Conservation (phyloP, 2,797 vertebrate genomes). For the Anguilla marmorata region DNA sequence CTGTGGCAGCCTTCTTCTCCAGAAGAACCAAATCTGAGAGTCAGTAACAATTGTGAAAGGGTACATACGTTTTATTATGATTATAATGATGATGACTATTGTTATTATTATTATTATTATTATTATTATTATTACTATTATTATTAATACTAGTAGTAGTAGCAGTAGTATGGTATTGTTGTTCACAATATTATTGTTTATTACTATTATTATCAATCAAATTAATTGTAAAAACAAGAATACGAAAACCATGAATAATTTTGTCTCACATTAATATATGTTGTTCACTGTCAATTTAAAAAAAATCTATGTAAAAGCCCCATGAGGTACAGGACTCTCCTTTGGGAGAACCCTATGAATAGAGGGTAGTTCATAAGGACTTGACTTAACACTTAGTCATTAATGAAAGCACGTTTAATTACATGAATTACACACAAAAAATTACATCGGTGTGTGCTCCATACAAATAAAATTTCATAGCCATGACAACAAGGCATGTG, state of each 20-base stretch:
- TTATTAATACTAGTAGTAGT: not conserved
- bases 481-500: not conserved
- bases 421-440: not conserved
- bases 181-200: not conserved
- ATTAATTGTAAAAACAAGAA: too few species aligned
- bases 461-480: not conserved
- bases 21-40: constrained; percentile 76
- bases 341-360: not conserved
- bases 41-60: constrained; percentile 14
- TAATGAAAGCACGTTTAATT: not conserved
- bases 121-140: not conserved
- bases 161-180: not conserved
- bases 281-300: not conserved
- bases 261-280: not conserved
- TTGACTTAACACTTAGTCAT: not conserved
- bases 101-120: not conserved
- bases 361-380: not conserved
- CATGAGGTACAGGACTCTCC: not conserved
- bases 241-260: not conserved
- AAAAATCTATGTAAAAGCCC: too few species aligned
- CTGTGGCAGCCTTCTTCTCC: constrained; percentile 73
- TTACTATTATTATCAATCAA: too few species aligned
- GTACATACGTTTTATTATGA: not conserved
- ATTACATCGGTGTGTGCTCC: not conserved
- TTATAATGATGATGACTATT: not conserved